phyloP scores from a whole-genome alignment of 2,888 invertebrate species.

The Plutella xylostella region DNA sequence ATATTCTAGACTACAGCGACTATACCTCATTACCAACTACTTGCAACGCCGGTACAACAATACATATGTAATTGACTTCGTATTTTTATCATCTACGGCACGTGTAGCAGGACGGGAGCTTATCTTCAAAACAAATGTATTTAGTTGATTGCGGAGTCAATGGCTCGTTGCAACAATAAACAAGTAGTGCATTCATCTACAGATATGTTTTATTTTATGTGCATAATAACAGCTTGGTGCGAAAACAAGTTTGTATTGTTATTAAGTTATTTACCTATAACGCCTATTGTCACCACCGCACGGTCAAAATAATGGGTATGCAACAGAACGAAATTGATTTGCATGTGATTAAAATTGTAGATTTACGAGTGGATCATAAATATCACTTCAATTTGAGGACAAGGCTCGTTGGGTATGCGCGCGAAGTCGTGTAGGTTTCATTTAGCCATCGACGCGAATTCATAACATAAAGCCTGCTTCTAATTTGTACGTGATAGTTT shows the following conservation, averaged over 20 bases:
- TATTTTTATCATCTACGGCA: neutral
- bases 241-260: slow-evolving; percentile 1
- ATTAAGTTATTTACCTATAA: too few relatives aligned
- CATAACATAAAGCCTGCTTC: neutral
- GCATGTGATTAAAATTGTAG: slow-evolving; percentile 4
- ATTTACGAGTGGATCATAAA: slow-evolving; percentile 1
- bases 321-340: neutral
- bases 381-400: neutral
- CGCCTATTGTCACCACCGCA: too few relatives aligned
- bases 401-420: slow-evolving; percentile 1
- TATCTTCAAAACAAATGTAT: too few relatives aligned
- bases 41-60: too few relatives aligned
- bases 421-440: neutral
- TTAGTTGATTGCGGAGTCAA: slow-evolving; percentile 1
- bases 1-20: too few relatives aligned
- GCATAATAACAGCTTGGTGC: neutral
- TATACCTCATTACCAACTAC: too few relatives aligned
- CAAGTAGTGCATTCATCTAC: slow-evolving; percentile 1
- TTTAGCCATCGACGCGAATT: neutral
- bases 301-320: too few relatives aligned
- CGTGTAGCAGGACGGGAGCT: slow-evolving; percentile 2
- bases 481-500: neutral
- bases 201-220: neutral
- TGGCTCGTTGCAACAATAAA: neutral
- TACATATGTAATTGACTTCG: neutral